Evolutionary conservation across 2,888 invertebrate species (phyloP).

Genomic region (Acleris laterana): DNA sequence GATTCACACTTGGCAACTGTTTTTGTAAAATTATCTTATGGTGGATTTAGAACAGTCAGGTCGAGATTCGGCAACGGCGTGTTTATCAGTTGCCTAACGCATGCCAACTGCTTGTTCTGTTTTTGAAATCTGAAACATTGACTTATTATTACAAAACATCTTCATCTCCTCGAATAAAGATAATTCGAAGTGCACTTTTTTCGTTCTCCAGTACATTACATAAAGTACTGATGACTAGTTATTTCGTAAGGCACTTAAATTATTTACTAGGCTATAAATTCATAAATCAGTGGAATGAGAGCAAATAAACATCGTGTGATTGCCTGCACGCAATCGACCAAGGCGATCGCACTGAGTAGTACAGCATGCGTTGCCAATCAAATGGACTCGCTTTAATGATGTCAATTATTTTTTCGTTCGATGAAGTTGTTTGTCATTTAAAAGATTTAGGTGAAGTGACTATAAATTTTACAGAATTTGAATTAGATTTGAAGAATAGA

Average conservation of each 20-base stretch:
- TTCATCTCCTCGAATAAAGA: not conserved
- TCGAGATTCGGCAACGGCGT: conserved; percentile 5
- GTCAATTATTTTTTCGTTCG: not conserved
- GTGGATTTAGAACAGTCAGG: conserved; percentile 5
- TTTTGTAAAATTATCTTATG: conserved; percentile 15
- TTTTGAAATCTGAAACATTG: no score
- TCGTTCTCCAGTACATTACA: not conserved
- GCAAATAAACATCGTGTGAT: not conserved
- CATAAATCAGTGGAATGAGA: not conserved
- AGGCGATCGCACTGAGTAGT: not conserved
- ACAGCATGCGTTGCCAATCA: conserved; percentile 5
- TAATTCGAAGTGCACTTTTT: not conserved
- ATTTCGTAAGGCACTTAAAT: conserved; percentile 1
- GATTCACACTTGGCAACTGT: conserved; percentile 21
- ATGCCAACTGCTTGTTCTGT: conserved; percentile 1
- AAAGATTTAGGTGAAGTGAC: conserved; percentile 49
- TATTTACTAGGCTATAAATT: conserved; percentile 5
- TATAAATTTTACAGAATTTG: conserved; percentile 39
- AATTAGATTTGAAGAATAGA: conserved; percentile 39
- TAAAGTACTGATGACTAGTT: not conserved
- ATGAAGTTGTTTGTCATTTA: conserved; percentile 44
- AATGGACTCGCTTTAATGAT: not conserved
- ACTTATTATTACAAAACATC: no score
- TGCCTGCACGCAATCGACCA: no score
- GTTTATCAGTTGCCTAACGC: conserved; percentile 9